Conservation (phyloP, 2,888 invertebrate genomes). For the Microctonus aethiopoides region DNA sequence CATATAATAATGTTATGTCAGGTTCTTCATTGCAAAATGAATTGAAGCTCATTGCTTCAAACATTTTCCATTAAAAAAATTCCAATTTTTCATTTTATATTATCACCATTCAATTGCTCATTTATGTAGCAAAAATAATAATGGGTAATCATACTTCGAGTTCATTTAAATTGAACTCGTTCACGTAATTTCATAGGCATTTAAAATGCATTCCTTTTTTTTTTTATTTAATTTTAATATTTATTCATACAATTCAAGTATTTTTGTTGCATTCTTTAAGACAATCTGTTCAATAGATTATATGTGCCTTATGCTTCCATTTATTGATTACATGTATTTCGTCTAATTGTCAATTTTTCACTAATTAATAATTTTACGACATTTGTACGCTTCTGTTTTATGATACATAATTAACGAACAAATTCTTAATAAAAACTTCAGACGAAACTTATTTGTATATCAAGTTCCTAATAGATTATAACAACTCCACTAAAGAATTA, state of each 20-base stretch:
- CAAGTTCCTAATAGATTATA: no score
- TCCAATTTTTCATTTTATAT: neutral
- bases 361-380: neutral
- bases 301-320: neutral
- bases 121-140: neutral
- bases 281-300: neutral
- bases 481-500: neutral
- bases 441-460: no score
- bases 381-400: neutral
- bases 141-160: neutral
- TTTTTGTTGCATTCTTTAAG: neutral
- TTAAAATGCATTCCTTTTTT: neutral
- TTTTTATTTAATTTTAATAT: no score
- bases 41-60: constrained; percentile 33
- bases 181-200: neutral
- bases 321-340: neutral
- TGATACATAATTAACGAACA: neutral
- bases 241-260: neutral
- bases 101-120: neutral
- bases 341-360: neutral
- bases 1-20: constrained; percentile 45
- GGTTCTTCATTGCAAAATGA: constrained; percentile 47
- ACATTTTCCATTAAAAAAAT: neutral
- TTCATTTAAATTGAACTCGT: neutral
- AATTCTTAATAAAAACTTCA: neutral